phyloP scores from a whole-genome alignment of 2,113 vertebrate species.

The Brachyhypopomus gauderio region DNA sequence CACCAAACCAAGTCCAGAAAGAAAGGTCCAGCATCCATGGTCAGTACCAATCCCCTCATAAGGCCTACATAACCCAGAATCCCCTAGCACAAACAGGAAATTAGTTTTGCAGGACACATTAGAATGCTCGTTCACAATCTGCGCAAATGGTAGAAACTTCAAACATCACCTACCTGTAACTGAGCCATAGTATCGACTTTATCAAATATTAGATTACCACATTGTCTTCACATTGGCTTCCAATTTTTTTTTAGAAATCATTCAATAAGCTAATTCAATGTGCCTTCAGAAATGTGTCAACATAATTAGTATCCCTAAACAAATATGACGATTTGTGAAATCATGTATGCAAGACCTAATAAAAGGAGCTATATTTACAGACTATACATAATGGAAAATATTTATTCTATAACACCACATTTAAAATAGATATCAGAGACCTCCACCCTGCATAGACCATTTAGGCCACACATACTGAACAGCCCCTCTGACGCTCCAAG shows the following conservation, averaged over 20 bases:
- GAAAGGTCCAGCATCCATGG: not conserved
- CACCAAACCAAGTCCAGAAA: not conserved
- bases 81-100: not conserved
- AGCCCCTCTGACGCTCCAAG: constrained; percentile 14
- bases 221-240: too few relatives aligned
- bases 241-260: not conserved
- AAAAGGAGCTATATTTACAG: not conserved
- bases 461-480: not conserved
- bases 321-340: not conserved
- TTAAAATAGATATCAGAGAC: not conserved
- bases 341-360: not conserved
- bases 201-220: not conserved
- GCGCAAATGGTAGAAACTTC: not conserved
- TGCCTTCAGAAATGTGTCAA: not conserved
- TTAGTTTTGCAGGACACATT: not conserved
- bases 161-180: not conserved
- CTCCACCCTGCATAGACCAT: not conserved
- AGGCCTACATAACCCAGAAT: not conserved
- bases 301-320: not conserved
- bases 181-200: not conserved
- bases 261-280: not conserved
- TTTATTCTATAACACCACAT: not conserved
- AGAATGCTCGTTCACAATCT: too few relatives aligned
- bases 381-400: not conserved
- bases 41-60: not conserved